Evolutionary conservation across 2,797 vertebrate species (phyloP).

Genomic region (Octomys mimax): DNA sequence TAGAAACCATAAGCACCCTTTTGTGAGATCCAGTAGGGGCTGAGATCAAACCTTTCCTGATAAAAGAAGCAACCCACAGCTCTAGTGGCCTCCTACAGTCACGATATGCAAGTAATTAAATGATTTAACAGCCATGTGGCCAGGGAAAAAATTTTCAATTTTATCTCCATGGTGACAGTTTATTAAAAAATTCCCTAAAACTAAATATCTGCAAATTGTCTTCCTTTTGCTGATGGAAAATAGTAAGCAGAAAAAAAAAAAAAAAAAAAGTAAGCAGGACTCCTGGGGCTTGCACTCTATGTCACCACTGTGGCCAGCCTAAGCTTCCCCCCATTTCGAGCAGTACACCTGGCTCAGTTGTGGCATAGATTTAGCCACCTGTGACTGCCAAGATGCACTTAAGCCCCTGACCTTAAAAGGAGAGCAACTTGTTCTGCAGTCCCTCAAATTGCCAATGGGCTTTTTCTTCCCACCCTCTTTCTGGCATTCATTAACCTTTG

Average conservation of each 20-base stretch:
- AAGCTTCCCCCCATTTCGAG: neutral
- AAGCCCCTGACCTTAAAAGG: neutral
- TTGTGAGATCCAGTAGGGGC: neutral
- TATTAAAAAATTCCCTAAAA: slow-evolving; percentile 19
- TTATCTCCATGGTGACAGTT: slow-evolving; percentile 79
- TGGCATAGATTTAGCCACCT: neutral
- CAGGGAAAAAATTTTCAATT: slow-evolving; percentile 70
- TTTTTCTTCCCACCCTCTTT: neutral
- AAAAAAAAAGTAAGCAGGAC: slow-evolving; percentile 65
- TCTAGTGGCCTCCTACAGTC: slow-evolving; percentile 13
- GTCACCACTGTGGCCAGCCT: neutral
- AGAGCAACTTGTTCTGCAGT: neutral
- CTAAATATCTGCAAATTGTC: slow-evolving; percentile 72
- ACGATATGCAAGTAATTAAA: slow-evolving; percentile 68
- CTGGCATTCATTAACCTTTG: slow-evolving; percentile 13
- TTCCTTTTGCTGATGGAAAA: slow-evolving; percentile 70
- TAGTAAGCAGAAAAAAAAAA: slow-evolving; percentile 44
- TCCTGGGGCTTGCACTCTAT: neutral
- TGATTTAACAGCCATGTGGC: slow-evolving; percentile 65
- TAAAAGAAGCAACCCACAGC: neutral
- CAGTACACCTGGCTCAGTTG: neutral
- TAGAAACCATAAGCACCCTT: neutral
- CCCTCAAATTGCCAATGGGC: neutral
- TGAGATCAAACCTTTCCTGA: neutral
- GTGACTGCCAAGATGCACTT: neutral